Percentiles rank a stretch among this genome's conserved stretches.
Conservation (phyloP, 2,797 vertebrate species). For the Sorex maritimensis region DNA sequence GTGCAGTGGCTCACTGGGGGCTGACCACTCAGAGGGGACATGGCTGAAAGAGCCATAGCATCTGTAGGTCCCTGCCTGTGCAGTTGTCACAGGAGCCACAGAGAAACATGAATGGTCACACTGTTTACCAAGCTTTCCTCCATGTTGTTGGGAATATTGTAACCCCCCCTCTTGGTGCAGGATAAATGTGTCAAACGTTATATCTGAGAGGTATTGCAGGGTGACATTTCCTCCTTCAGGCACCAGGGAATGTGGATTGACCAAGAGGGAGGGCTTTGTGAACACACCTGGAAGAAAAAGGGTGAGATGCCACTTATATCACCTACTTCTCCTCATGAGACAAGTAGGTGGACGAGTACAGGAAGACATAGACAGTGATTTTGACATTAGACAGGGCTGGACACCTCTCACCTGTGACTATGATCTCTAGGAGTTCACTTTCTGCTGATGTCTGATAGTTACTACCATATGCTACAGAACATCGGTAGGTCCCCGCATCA, state of each 20-base stretch:
- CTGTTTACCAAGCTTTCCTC: background rate
- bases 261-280: background rate
- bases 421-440: background rate
- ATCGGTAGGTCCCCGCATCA: background rate
- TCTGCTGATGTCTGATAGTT: background rate
- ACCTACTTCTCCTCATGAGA: no score
- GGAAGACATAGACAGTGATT: no score
- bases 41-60: background rate
- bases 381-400: background rate
- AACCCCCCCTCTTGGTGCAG: background rate
- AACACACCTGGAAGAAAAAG: background rate
- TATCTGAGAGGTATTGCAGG: rapidly evolving
- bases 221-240: rapidly evolving
- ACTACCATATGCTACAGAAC: background rate
- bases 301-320: rapidly evolving
- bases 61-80: rapidly evolving
- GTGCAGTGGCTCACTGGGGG: background rate
- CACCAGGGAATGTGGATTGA: background rate
- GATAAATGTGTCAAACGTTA: rapidly evolving
- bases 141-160: rapidly evolving
- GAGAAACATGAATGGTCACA: background rate
- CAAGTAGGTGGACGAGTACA: background rate
- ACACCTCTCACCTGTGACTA: conserved; percentile 19
- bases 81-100: rapidly evolving
- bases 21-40: rapidly evolving